Percentiles rank a stretch among this genome's conserved stretches.
These are phyloP conservation scores for Poecilus cupreus DNA, from an alignment of 2,888 invertebrate genomes.

Conservation along the genomic window DNA sequence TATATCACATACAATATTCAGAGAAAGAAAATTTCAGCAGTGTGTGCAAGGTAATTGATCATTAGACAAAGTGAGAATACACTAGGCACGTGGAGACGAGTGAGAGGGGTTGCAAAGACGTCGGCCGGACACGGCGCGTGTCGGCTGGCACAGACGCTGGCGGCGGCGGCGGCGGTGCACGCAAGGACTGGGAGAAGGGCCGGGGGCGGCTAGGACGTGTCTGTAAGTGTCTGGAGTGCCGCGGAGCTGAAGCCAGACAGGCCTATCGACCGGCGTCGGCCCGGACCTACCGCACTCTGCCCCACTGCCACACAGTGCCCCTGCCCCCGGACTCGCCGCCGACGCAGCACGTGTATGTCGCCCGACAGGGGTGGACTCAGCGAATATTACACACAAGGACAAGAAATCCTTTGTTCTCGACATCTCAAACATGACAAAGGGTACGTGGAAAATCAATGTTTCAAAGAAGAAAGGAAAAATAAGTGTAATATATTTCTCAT, in stretches of 20 bases:
- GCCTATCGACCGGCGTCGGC: conserved; percentile 67
- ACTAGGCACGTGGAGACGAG: background rate
- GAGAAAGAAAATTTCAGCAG: conserved; percentile 24
- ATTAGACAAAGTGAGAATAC: conserved; percentile 31
- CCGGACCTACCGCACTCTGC: conserved; percentile 68
- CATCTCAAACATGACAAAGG: background rate
- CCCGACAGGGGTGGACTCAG: conserved; percentile 13
- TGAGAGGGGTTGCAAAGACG: conserved; percentile 14
- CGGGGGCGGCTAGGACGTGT: background rate
- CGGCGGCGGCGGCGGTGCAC: background rate
- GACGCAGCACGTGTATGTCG: conserved; percentile 58
- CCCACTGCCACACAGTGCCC: conserved; percentile 65
- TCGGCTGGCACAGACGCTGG: background rate
- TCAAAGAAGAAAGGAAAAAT: too few species aligned
- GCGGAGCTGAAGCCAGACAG: conserved; percentile 64
- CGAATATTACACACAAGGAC: background rate
- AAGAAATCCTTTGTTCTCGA: background rate
- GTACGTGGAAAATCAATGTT: background rate
- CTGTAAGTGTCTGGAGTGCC: conserved; percentile 49
- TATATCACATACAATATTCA: background rate
- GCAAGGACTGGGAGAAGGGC: conserved; percentile 16
- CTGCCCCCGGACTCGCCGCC: conserved; percentile 63
- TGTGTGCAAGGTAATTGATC: conserved; percentile 51
- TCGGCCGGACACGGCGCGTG: conserved; percentile 23
- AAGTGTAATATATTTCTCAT: too few species aligned